phyloP scores from a whole-genome alignment of 2,888 invertebrate genomes.

The Elaeidobius kamerunicus region DNA sequence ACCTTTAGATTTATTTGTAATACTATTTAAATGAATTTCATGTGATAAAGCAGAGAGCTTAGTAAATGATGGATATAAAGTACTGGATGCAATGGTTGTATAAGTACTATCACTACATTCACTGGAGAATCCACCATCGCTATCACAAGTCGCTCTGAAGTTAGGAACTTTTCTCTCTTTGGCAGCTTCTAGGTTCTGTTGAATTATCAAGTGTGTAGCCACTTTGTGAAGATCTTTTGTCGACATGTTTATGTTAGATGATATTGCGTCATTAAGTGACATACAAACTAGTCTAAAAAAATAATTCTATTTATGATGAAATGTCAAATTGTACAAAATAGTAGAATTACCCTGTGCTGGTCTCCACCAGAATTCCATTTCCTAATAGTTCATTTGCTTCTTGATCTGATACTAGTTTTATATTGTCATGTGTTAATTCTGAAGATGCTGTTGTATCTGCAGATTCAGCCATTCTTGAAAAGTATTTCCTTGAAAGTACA shows the following conservation, averaged over 20 bases:
- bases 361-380: conserved; percentile 52
- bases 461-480: conserved; percentile 1
- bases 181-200: conserved; percentile 41
- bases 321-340: conserved; percentile 1
- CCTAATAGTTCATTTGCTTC: conserved; percentile 49
- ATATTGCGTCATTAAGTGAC: conserved; percentile 50
- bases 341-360: conserved; percentile 47
- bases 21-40: conserved; percentile 18
- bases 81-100: conserved; percentile 21
- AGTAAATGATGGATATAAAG: conserved; percentile 18
- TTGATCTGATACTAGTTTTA: neutral
- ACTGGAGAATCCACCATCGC: conserved; percentile 42
- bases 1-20: conserved; percentile 15
- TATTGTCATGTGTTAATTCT: neutral
- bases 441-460: neutral
- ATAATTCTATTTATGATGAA: conserved; percentile 20
- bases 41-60: conserved; percentile 18
- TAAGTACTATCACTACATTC: conserved; percentile 29
- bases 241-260: conserved; percentile 50
- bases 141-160: conserved; percentile 40
- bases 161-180: conserved; percentile 1
- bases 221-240: conserved; percentile 51
- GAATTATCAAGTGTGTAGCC: conserved; percentile 48
- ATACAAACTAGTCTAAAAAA: conserved; percentile 50
- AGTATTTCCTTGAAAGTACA: no score